Conservation (phyloP, 1,140 invertebrate species). For the Sitodiplosis mosellana region DNA sequence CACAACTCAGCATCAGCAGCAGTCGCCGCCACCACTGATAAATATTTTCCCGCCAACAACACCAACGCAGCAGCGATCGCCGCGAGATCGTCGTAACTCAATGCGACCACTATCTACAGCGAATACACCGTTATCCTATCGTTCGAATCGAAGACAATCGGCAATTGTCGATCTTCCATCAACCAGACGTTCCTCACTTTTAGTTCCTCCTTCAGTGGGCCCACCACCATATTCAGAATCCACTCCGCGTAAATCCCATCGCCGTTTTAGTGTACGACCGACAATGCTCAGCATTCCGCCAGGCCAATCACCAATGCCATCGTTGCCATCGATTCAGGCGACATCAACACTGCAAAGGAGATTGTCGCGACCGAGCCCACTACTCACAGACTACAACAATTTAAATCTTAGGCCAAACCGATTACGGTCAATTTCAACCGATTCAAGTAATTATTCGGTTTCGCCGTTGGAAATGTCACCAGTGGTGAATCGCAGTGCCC, state of each 20-base stretch:
- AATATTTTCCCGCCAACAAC: slow-evolving; percentile 18
- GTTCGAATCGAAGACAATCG: background rate
- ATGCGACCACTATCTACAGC: no score
- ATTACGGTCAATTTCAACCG: no score
- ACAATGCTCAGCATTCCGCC: slow-evolving; percentile 22
- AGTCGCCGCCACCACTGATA: slow-evolving; percentile 16
- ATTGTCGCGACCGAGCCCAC: slow-evolving; percentile 20
- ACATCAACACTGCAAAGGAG: slow-evolving; percentile 20
- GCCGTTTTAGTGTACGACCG: slow-evolving; percentile 21
- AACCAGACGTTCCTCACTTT: background rate
- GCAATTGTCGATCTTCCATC: background rate
- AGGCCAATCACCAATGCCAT: slow-evolving; percentile 14
- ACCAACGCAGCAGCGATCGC: slow-evolving; percentile 6
- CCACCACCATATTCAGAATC: background rate
- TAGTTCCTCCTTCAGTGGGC: background rate
- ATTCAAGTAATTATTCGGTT: no score
- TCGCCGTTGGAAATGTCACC: no score
- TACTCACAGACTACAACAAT: slow-evolving; percentile 14
- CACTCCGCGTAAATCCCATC: slow-evolving; percentile 4
- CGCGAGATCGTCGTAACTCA: background rate
- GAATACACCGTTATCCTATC: background rate
- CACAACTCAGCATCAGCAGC: background rate
- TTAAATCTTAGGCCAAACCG: no score
- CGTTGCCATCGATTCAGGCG: background rate
- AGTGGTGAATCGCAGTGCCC: no score